phyloP scores from a whole-genome alignment of 2,888 invertebrate genomes.

The Thumatha senex region DNA sequence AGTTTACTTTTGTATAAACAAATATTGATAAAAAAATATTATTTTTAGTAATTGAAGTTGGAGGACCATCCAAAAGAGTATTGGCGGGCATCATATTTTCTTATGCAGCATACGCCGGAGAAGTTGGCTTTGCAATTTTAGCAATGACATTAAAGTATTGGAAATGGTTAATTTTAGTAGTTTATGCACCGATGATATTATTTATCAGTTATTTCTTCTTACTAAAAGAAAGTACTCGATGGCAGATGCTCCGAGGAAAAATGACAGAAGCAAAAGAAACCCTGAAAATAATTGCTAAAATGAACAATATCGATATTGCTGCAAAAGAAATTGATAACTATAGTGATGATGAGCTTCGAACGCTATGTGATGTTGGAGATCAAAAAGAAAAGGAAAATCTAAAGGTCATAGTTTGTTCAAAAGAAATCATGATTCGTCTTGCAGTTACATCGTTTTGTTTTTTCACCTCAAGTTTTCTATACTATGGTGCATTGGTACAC shows the following conservation, averaged over 20 bases:
- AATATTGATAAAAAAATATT: not conserved
- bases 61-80: slow-evolving; percentile 65
- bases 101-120: slow-evolving; percentile 63
- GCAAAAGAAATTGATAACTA: slow-evolving; percentile 53
- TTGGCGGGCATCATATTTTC: slow-evolving; percentile 64
- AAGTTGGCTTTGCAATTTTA: slow-evolving; percentile 59
- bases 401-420: slow-evolving; percentile 58
- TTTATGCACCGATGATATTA: slow-evolving; percentile 57
- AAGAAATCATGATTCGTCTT: slow-evolving; percentile 61
- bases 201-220: slow-evolving; percentile 52
- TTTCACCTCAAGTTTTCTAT: slow-evolving; percentile 66
- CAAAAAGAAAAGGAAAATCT: slow-evolving; percentile 59
- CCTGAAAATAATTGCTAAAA: slow-evolving; percentile 49
- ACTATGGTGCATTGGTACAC: slow-evolving; percentile 63
- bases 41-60: slow-evolving; percentile 68
- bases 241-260: slow-evolving; percentile 64
- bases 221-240: slow-evolving; percentile 63
- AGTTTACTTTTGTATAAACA: too few species aligned
- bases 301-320: slow-evolving; percentile 54
- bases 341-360: slow-evolving; percentile 51
- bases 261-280: slow-evolving; percentile 56
- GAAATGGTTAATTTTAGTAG: slow-evolving; percentile 57
- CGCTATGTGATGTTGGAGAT: slow-evolving; percentile 53
- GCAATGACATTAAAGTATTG: slow-evolving; percentile 64
- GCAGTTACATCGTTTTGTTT: slow-evolving; percentile 60